Evolutionary conservation across 2,888 invertebrate genomes (phyloP).

Genomic region (Ariolimax columbianus): DNA sequence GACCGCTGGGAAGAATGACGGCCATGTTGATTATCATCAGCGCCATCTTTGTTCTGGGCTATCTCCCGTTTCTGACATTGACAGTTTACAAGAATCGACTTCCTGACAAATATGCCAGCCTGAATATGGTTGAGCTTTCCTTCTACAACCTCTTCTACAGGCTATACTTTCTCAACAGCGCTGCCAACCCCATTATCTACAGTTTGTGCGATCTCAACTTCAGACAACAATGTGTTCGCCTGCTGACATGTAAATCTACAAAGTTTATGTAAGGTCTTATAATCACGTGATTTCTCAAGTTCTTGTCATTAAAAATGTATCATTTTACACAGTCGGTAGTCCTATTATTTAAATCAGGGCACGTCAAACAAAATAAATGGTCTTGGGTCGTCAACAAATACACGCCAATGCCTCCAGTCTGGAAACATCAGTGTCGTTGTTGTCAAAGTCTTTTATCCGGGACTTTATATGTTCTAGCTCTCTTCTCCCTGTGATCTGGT

Average conservation of each 20-base stretch:
- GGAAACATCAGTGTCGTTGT: too few species aligned
- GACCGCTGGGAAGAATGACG: conserved; percentile 36
- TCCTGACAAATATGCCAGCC: neutral
- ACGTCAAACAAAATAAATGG: too few species aligned
- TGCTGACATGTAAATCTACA: conserved; percentile 1
- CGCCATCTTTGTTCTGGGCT: conserved; percentile 33
- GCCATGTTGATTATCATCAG: conserved; percentile 46
- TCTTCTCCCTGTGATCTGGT: too few species aligned
- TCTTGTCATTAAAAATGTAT: too few species aligned
- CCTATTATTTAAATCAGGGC: too few species aligned
- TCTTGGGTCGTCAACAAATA: too few species aligned
- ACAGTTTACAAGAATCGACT: neutral
- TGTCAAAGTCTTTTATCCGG: too few species aligned
- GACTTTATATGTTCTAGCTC: too few species aligned
- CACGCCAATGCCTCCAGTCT: too few species aligned
- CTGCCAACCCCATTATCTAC: conserved; percentile 52
- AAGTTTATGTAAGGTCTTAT: neutral
- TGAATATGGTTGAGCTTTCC: neutral
- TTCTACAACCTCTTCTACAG: conserved; percentile 51
- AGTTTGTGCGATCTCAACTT: conserved; percentile 47
- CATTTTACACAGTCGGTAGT: too few species aligned
- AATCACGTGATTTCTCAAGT: too few species aligned
- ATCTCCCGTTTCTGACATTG: conserved; percentile 37
- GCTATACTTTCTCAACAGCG: conserved; percentile 51
- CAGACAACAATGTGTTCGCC: conserved; percentile 21